Evolutionary conservation across 2,113 vertebrate species (phyloP).

Genomic region (Nerophis ophidion): DNA sequence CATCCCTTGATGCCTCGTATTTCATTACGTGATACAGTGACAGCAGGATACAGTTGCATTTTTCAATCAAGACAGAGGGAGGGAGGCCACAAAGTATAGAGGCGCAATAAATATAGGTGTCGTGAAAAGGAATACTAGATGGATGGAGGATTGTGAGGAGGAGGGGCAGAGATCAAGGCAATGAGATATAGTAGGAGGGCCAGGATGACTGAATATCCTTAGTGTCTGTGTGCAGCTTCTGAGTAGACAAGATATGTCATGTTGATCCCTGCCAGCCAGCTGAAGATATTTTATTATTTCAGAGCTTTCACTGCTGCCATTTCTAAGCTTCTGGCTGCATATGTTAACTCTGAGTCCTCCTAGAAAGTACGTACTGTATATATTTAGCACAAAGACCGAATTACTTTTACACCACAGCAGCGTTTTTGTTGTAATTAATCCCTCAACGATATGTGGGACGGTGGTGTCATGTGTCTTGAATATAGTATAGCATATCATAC

Average conservation of each 20-base stretch:
- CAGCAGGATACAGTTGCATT: constrained; percentile 39
- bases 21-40: constrained; percentile 46
- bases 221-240: constrained; percentile 32
- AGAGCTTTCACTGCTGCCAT: neutral
- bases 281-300: constrained; percentile 18
- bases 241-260: constrained; percentile 32
- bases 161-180: constrained; percentile 16
- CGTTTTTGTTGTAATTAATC: constrained; percentile 16
- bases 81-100: constrained; percentile 8
- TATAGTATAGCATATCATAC: too few species aligned
- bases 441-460: neutral
- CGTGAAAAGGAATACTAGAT: constrained; percentile 2
- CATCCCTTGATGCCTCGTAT: constrained; percentile 32
- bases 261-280: constrained; percentile 34
- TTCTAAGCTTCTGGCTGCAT: neutral
- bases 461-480: neutral
- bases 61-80: constrained; percentile 25
- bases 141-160: neutral
- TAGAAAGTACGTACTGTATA: constrained; percentile 1
- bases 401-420: constrained; percentile 5
- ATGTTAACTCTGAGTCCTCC: constrained; percentile 2
- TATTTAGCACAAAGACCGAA: constrained; percentile 18
- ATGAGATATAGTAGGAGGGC: neutral
- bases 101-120: constrained; percentile 42
- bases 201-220: constrained; percentile 15